Conservation (phyloP, 2,797 vertebrate species). For the Xenopus petersii region DNA sequence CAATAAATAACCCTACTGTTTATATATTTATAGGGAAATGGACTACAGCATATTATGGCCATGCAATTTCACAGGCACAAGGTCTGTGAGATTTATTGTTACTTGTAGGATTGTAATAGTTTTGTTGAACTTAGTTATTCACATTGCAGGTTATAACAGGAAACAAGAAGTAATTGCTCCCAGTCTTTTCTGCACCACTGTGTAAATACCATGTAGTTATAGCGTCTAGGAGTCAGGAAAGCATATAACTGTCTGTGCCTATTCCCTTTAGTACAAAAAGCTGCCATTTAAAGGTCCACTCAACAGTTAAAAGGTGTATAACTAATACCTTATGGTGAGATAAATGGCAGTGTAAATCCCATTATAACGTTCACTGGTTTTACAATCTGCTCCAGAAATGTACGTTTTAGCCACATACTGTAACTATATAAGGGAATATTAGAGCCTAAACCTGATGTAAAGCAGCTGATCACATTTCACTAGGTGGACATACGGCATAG, state of each 20-base stretch:
- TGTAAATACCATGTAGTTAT: not conserved
- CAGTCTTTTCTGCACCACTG: slow-evolving; percentile 3
- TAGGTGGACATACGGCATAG: not conserved
- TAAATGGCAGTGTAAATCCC: slow-evolving; percentile 25
- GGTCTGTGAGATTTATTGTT: no score
- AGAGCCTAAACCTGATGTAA: slow-evolving; percentile 22
- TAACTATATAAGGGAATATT: slow-evolving; percentile 34
- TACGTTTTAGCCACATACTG: slow-evolving; percentile 27
- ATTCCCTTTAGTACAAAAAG: slow-evolving; percentile 21
- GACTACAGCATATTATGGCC: no score
- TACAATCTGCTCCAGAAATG: slow-evolving; percentile 34
- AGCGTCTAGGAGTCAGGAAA: slow-evolving; percentile 15
- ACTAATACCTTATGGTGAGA: slow-evolving; percentile 10
- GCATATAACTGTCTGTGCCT: slow-evolving; percentile 18
- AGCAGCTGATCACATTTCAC: slow-evolving; percentile 26
- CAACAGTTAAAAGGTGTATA: slow-evolving; percentile 10
- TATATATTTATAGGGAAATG: no score
- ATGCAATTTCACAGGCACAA: no score
- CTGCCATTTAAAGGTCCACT: not conserved
- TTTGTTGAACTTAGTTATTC: not conserved
- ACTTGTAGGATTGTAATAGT: not conserved
- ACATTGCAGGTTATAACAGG: not conserved
- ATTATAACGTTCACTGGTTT: slow-evolving; percentile 35
- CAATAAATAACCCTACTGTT: no score
- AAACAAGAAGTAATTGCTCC: not conserved